Conservation (phyloP, 2,888 invertebrate genomes). For the Steinernema scapterisci region DNA sequence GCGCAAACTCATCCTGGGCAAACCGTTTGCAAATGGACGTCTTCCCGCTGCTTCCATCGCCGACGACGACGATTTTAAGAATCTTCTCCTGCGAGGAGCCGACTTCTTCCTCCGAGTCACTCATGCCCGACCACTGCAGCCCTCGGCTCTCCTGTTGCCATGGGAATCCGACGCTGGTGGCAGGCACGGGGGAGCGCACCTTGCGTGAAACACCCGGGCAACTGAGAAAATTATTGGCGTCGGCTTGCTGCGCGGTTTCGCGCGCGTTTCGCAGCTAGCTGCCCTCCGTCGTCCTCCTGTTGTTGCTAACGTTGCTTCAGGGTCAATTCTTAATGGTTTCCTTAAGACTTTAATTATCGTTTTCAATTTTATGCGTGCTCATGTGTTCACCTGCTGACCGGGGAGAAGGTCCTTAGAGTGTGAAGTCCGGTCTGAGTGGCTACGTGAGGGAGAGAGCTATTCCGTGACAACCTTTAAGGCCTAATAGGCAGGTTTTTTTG, state of each 20-base stretch:
- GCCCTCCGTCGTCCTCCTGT: not conserved
- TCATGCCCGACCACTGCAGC: constrained; percentile 28
- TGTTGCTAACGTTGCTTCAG: not conserved
- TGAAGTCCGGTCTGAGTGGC: too few relatives aligned
- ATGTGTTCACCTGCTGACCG: too few relatives aligned
- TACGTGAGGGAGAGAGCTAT: too few relatives aligned
- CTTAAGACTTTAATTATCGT: not conserved
- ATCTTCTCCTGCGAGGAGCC: constrained; percentile 41
- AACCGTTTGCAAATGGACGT: constrained; percentile 71
- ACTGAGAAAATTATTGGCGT: constrained; percentile 9
- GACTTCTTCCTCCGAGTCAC: constrained; percentile 43
- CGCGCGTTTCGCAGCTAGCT: not conserved
- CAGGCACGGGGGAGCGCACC: not conserved
- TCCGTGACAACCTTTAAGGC: too few relatives aligned
- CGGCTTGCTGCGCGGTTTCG: constrained; percentile 12
- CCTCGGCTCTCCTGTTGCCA: constrained; percentile 6
- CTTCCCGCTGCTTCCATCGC: constrained; percentile 82
- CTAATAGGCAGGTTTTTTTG: too few relatives aligned
- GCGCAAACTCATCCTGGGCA: constrained; percentile 76
- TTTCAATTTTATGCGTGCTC: not conserved
- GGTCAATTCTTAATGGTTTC: constrained; percentile 27
- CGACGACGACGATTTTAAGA: constrained; percentile 72
- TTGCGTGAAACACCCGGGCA: too few relatives aligned
- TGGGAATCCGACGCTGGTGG: constrained; percentile 6
- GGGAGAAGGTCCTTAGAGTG: too few relatives aligned